Evolutionary conservation across 2,888 invertebrate species (phyloP), one percentile per base, ranked within the genome.

Genomic region (Acleris cristana): DNA sequence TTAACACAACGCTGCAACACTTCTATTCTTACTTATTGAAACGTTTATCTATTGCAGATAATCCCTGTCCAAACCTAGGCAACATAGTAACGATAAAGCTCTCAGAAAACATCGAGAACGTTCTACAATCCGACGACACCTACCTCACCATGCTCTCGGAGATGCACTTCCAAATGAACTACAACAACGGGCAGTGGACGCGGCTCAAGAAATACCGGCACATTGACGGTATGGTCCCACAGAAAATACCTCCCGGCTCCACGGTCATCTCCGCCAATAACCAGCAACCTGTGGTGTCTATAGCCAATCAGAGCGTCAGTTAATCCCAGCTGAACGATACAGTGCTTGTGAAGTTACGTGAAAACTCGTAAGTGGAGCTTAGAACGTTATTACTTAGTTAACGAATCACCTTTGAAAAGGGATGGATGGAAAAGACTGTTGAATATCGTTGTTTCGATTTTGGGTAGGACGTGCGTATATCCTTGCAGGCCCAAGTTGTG

Each of bases 91-190:
- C 98, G 64, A 99, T 99, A 75, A 98, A 98, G 89, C 93, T 99
- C 65, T 98, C 97, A 53, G 99, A 99, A 87, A 96, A 96, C 83
- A 96, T 94, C 78, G 99, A 99, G 86, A 96, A 96, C 76, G 96
- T 98, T 0, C 94, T 95, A 14, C 98, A 98, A 81, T 94, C 96
- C 0, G 98, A 98, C 85, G 97, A 97, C 72, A 95, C 96, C 0
- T 95, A 96, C 78, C 91, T 94, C 23, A 95, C 95, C 0, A 96
- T 97, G 96, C 90, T 97, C 61, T 97, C 97, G 0, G 99, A 99
- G 87, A 98, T 98, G 72, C 98, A 98, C 89, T 99, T 99, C 95
- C 98, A 99, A 87, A 98, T 99, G 97, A 99, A 99, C 91, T 99
- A 99, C 90, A 97, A 97, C 82, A 98, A 98, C 63, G 99, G 99